Evolutionary conservation across 2,113 vertebrate species (phyloP).

Genomic region (Bombycilla garrulus): DNA sequence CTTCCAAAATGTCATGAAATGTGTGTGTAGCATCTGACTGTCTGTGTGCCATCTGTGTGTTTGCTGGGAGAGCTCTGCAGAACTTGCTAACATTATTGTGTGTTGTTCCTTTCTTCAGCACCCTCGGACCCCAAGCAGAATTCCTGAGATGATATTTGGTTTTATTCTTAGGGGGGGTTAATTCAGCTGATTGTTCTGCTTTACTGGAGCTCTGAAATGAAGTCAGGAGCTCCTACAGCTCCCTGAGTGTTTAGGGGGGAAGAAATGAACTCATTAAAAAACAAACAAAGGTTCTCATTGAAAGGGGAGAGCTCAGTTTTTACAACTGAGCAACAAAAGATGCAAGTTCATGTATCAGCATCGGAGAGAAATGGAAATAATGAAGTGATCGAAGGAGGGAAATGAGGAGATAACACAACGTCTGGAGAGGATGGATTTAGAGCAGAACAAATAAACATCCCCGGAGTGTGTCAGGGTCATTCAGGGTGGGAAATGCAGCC

Average conservation of each 20-base stretch:
- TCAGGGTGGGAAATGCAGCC: not conserved
- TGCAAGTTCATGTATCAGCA: not conserved
- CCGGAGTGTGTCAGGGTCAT: not conserved
- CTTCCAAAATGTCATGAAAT: conserved; percentile 74
- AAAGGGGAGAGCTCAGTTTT: not conserved
- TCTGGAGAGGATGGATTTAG: not conserved
- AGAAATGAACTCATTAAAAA: not conserved
- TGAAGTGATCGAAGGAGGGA: not conserved
- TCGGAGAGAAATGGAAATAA: not conserved
- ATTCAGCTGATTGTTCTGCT: not conserved
- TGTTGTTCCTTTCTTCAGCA: conserved; percentile 32
- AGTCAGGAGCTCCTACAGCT: not conserved
- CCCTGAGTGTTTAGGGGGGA: not conserved
- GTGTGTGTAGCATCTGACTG: conserved; percentile 32
- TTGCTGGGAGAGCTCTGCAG: conserved; percentile 40
- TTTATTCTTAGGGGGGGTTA: not conserved
- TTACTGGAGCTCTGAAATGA: not conserved
- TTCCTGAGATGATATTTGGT: not conserved
- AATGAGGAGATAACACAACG: not conserved
- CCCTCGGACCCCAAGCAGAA: not conserved
- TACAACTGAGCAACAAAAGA: not conserved
- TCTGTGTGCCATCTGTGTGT: conserved; percentile 66
- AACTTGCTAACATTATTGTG: not conserved
- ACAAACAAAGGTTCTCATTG: not conserved
- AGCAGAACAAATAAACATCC: not conserved